Percentiles rank a stretch among this genome's conserved stretches.
These are phyloP conservation scores for Sander lucioperca DNA, from an alignment of 2,113 vertebrate species.

Conservation along the genomic window DNA sequence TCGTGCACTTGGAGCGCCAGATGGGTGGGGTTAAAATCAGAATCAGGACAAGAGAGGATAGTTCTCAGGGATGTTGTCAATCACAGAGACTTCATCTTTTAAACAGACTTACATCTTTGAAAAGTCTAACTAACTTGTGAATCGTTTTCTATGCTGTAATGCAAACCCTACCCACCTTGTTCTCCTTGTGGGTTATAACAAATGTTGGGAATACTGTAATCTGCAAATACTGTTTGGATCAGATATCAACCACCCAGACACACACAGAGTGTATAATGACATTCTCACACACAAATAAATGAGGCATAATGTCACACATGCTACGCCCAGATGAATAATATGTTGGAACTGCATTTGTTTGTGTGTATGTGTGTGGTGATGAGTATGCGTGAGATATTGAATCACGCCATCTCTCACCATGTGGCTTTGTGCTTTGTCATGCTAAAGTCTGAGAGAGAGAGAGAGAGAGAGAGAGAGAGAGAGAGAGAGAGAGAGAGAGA, in stretches of 20 bases:
- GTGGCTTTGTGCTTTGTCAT: constrained; percentile 44
- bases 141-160: background rate
- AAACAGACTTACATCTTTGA: background rate
- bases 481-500: no score
- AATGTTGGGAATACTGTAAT: constrained; percentile 6
- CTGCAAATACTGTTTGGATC: constrained; percentile 23
- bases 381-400: constrained; percentile 15
- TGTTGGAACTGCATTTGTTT: constrained; percentile 7
- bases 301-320: constrained; percentile 29
- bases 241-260: constrained; percentile 17
- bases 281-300: constrained; percentile 30
- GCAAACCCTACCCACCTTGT: background rate
- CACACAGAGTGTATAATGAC: constrained; percentile 10
- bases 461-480: no score
- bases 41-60: constrained; percentile 27
- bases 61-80: background rate
- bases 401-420: constrained; percentile 34
- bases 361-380: background rate
- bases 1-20: constrained; percentile 21
- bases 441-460: background rate
- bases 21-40: constrained; percentile 26
- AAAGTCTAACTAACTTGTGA: no score
- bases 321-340: constrained; percentile 35
- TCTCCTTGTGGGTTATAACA: constrained; percentile 11
- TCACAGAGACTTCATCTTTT: constrained; percentile 13